These are phyloP conservation scores for Trachymyrmex septentrionalis DNA, from an alignment of 1,140 invertebrate genomes.

Conservation along the genomic window DNA sequence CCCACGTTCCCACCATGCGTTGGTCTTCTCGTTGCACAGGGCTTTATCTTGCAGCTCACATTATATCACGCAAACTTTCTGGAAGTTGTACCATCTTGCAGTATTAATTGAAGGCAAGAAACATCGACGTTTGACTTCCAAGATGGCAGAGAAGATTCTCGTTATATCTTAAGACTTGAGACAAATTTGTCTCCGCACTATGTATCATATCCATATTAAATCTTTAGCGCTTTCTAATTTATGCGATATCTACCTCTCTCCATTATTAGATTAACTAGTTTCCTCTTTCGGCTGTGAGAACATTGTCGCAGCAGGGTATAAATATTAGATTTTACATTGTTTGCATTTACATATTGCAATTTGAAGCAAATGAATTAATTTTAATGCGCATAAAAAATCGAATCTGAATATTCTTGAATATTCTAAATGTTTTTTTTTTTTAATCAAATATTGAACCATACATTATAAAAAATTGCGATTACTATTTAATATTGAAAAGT, in stretches of 20 bases:
- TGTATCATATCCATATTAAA: slow-evolving; percentile 34
- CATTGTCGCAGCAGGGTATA: not conserved
- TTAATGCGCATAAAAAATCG: not conserved
- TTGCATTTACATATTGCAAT: not conserved
- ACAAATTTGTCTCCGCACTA: slow-evolving; percentile 27
- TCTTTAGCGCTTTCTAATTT: slow-evolving; percentile 40
- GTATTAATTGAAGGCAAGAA: slow-evolving; percentile 54
- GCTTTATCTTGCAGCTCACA: slow-evolving; percentile 24
- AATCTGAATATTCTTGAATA: not conserved
- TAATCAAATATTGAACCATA: not conserved
- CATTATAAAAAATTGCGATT: not conserved
- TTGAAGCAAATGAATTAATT: slow-evolving; percentile 9
- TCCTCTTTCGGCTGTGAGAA: not conserved
- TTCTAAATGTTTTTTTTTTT: too few relatives aligned
- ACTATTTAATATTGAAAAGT: not conserved
- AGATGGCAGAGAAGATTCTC: slow-evolving; percentile 7
- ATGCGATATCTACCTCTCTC: not conserved
- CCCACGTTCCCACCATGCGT: not conserved
- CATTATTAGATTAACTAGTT: slow-evolving; percentile 25
- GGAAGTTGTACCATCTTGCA: slow-evolving; percentile 50
- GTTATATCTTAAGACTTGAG: not conserved
- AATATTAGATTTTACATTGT: slow-evolving; percentile 12
- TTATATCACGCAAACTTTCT: slow-evolving; percentile 50
- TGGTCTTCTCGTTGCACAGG: slow-evolving; percentile 14
- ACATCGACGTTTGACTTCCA: slow-evolving; percentile 43